Conservation (phyloP, 2,888 invertebrate genomes). For the Acleris cristana region DNA sequence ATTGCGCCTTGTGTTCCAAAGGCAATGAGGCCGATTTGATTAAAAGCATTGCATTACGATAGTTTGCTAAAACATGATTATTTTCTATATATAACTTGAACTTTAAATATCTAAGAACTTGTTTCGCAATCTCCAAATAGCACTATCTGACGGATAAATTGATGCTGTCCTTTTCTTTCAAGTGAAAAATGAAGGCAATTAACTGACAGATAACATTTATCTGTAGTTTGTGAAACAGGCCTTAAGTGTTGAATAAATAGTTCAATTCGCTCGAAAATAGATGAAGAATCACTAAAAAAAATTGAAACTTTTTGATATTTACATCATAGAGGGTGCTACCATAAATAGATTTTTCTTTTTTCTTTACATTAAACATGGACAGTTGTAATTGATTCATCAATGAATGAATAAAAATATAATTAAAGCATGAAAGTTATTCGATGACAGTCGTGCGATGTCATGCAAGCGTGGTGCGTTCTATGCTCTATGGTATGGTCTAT, state of each 20-base stretch:
- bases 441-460: conserved; percentile 47
- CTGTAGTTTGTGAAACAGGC: too few species aligned
- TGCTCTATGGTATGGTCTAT: conserved; percentile 28
- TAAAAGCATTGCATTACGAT: too few species aligned
- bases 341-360: not conserved
- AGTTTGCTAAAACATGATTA: too few species aligned
- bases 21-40: too few species aligned
- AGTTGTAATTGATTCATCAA: conserved; percentile 8
- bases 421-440: conserved; percentile 42
- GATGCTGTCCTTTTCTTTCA: too few species aligned
- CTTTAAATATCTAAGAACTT: too few species aligned
- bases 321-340: conserved; percentile 35
- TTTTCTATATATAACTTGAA: too few species aligned
- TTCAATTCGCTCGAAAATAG: conserved; percentile 55
- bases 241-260: conserved; percentile 11
- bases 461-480: conserved; percentile 53
- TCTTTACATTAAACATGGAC: conserved; percentile 7
- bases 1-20: too few species aligned
- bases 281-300: conserved; percentile 24
- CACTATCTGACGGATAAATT: too few species aligned
- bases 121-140: too few species aligned
- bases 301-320: conserved; percentile 26
- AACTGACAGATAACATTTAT: too few species aligned
- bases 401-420: conserved; percentile 34
- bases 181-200: too few species aligned